Conservation (phyloP, 2,797 vertebrate species). For the Malurus splendens region DNA sequence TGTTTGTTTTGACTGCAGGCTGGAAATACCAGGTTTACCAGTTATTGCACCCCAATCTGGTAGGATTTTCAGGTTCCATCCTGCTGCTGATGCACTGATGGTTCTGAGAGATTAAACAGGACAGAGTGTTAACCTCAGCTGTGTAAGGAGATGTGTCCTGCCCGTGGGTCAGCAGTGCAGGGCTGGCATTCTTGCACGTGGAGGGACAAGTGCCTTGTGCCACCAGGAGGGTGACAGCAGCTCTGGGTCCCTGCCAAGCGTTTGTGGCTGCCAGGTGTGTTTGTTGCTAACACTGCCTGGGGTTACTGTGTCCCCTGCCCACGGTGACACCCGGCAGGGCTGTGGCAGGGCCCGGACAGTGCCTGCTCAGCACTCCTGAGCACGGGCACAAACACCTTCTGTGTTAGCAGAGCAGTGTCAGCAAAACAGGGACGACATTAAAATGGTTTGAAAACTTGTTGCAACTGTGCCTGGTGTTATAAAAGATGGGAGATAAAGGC, state of each 20-base stretch:
- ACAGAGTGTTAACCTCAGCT: neutral
- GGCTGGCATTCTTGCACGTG: neutral
- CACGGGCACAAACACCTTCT: neutral
- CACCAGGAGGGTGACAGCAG: neutral
- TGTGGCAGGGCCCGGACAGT: neutral
- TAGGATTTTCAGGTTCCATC: constrained; percentile 39
- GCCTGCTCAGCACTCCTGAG: neutral
- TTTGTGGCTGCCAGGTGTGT: neutral
- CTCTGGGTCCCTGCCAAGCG: neutral
- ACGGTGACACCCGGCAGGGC: neutral
- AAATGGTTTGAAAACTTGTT: neutral
- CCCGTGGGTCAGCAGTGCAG: neutral
- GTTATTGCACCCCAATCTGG: neutral
- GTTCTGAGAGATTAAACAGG: neutral
- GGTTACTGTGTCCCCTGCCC: neutral
- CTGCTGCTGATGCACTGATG: neutral
- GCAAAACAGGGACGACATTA: neutral
- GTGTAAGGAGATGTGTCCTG: neutral
- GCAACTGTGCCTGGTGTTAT: neutral
- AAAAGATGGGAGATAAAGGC: neutral
- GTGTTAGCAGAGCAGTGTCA: neutral
- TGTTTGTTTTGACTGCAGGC: constrained; percentile 46
- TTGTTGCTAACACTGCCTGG: neutral
- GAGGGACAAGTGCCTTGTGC: neutral
- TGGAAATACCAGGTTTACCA: constrained; percentile 50